A percentile compares a stretch with the other conserved stretches of the same genome.
Evolutionary conservation across 2,113 vertebrate species (phyloP).

Genomic region (Platycercus adscitus): DNA sequence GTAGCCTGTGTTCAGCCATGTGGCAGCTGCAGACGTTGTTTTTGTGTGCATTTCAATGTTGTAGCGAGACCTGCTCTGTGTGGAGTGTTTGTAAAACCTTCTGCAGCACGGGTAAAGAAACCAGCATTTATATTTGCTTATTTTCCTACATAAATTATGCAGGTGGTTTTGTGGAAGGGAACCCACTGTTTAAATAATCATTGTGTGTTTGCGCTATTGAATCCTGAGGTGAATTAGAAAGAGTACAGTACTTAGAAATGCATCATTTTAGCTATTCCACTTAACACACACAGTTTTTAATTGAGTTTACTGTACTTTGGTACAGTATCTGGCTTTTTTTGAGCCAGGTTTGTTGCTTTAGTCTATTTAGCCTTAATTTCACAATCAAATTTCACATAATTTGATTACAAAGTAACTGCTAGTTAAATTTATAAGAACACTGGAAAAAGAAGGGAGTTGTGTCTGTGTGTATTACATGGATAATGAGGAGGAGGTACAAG

Average conservation of each 20-base stretch:
- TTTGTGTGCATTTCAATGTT: background rate
- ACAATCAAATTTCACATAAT: background rate
- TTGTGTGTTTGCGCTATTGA: slow-evolving; percentile 25
- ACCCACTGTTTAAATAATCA: background rate
- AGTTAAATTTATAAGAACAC: background rate
- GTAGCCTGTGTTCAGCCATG: background rate
- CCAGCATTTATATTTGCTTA: background rate
- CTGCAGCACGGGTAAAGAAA: background rate
- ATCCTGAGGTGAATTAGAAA: slow-evolving; percentile 43
- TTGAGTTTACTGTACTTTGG: background rate
- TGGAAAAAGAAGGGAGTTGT: background rate
- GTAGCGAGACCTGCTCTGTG: background rate
- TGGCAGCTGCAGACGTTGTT: background rate
- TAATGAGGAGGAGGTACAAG: background rate
- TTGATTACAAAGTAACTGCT: background rate
- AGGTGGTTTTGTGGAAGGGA: background rate
- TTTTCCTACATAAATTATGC: background rate
- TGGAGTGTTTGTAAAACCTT: background rate
- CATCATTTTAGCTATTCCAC: slow-evolving; percentile 4
- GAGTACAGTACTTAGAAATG: background rate
- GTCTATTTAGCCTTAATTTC: background rate
- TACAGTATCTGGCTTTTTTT: background rate
- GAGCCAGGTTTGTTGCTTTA: background rate
- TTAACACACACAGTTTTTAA: background rate
- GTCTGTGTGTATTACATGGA: background rate